Evolutionary conservation across 1,140 invertebrate species (phyloP), one percentile per base, ranked within the genome.

Genomic region (Drosophila elegans): DNA sequence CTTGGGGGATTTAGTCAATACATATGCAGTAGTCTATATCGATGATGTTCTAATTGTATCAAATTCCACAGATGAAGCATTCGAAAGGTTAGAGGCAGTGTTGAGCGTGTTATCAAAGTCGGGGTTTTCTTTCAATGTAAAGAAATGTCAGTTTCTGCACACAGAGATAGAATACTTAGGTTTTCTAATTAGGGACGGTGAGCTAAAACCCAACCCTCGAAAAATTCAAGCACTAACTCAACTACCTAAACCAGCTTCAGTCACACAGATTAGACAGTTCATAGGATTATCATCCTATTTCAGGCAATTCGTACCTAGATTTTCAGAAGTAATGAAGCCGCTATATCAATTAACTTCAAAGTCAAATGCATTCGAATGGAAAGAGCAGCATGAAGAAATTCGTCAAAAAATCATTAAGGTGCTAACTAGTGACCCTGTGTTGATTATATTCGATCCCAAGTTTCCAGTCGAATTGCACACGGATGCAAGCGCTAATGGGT

Each of bases 241-340:
- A 45, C 41, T 57, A 1, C 29, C 39, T 0, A 34, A 57, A 57
- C 41, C 41, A 45, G 29, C 0, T 4, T 45, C 6, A 25, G 29
- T 57, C 11, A 57, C 29, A 34, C 55, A 57, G 29, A 29, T 21
- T 21, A 21, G 16, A 21, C 16, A 21, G 16, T 21, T 21, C 1
- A 21, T 21, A 21, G 16, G 16, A 21, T 21, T 29, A 29, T 4
- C 29, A 5, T 29, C 29, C 29, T 5, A 29, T 29, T 29, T 5
- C 29, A 44, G 27, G n/a, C n/a, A 42, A 32, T 56, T 53, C 29
- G 54, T 56, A 25, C 41, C 54, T 21, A 27, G 11, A 29, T 56
- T 44, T 12, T 56, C 27, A 3, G 41, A 56, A 32, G 25, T 7
- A 11, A 44, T 56, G 39, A 44, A 56, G n/a, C 39, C 38, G 11